These are phyloP conservation scores for Diachrysia chrysitis DNA, from an alignment of 2,888 invertebrate genomes.

Conservation along the genomic window DNA sequence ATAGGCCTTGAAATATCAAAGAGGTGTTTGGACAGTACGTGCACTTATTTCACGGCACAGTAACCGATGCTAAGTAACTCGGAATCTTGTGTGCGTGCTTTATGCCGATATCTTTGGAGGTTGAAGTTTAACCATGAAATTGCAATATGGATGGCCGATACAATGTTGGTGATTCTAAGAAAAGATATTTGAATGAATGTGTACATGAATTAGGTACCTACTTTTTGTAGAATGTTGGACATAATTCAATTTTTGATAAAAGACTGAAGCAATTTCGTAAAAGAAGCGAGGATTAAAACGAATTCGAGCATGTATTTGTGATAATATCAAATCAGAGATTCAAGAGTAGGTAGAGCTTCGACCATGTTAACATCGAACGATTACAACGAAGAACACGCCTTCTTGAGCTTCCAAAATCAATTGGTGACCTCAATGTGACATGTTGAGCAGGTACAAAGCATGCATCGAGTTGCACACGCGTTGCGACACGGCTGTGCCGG, in stretches of 20 bases:
- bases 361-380: constrained; percentile 10
- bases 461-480: constrained; percentile 55
- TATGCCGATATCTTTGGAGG: not conserved
- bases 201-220: not conserved
- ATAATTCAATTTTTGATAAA: not conserved
- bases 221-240: not conserved
- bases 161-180: not conserved
- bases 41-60: constrained; percentile 58
- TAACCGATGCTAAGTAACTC: constrained; percentile 22
- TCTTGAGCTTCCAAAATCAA: constrained; percentile 53
- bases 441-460: constrained; percentile 55
- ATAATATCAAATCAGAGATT: constrained; percentile 3
- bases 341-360: not conserved
- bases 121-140: constrained; percentile 3
- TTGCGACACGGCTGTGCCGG: constrained; percentile 75
- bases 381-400: constrained; percentile 8
- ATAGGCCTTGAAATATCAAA: constrained; percentile 65
- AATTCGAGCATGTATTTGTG: no score
- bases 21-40: constrained; percentile 62
- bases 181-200: not conserved
- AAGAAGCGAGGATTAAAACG: no score
- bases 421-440: constrained; percentile 57
- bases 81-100: constrained; percentile 3
- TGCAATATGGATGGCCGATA: not conserved
- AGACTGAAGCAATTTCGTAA: not conserved